phyloP scores from a whole-genome alignment of 2,888 invertebrate species.

The Drosophila paranaensis region DNA sequence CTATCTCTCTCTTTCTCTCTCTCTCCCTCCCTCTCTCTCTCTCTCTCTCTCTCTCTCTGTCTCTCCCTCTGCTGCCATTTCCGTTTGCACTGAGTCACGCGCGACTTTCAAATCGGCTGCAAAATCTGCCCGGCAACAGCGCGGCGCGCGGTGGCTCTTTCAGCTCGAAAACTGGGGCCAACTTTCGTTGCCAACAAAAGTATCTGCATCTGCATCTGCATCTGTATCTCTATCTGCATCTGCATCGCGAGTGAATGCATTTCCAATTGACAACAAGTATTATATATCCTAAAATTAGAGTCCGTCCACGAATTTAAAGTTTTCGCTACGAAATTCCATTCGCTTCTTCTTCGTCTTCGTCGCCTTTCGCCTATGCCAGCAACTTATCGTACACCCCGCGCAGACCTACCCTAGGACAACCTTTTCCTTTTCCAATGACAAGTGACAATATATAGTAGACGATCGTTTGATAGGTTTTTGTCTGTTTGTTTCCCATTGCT shows the following conservation, averaged over 20 bases:
- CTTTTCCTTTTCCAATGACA: constrained; percentile 53
- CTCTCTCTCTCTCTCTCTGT: background rate
- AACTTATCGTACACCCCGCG: background rate
- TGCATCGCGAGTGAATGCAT: constrained; percentile 24
- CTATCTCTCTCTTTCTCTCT: background rate
- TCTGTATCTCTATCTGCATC: constrained; percentile 9
- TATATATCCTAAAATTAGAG: constrained; percentile 41
- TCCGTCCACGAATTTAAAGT: constrained; percentile 41
- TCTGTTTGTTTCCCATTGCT: constrained; percentile 6
- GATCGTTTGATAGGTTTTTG: constrained; percentile 17
- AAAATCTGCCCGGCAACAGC: constrained; percentile 71
- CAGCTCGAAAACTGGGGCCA: constrained; percentile 34
- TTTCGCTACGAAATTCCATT: constrained; percentile 51
- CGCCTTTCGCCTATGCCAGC: constrained; percentile 22
- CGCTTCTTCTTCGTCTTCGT: background rate
- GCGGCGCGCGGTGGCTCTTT: constrained; percentile 23
- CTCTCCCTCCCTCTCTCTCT: background rate
- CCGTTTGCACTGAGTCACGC: constrained; percentile 62
- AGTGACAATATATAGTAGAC: constrained; percentile 60
- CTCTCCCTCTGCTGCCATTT: constrained; percentile 23
- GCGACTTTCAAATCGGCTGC: constrained; percentile 71
- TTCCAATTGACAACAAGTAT: constrained; percentile 46
- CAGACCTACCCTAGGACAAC: constrained; percentile 3
- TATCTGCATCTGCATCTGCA: constrained; percentile 10
- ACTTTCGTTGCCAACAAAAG: constrained; percentile 10